A percentile compares a stretch with the other conserved stretches of the same genome.
Evolutionary conservation across 2,797 vertebrate species (phyloP).

Genomic region (Ptychobarbus kaznakovi): DNA sequence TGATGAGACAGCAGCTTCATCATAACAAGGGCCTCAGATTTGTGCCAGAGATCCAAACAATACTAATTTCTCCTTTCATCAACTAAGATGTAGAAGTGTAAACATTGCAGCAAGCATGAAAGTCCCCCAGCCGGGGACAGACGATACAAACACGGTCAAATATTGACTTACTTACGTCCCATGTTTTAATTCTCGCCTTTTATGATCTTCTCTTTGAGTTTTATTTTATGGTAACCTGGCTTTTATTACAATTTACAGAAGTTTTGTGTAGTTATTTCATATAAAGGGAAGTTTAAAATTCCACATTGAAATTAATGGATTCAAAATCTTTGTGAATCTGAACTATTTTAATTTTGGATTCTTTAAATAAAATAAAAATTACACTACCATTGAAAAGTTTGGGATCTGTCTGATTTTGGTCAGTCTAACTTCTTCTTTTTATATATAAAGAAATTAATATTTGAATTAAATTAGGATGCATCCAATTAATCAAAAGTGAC

Average conservation of each 20-base stretch:
- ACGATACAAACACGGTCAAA: constrained; percentile 43
- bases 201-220: neutral
- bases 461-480: neutral
- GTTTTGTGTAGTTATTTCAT: neutral
- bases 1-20: constrained; percentile 58
- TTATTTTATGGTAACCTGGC: neutral
- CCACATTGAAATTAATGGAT: neutral
- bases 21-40: constrained; percentile 70
- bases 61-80: constrained; percentile 67
- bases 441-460: no score
- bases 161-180: constrained; percentile 56
- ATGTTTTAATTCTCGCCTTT: constrained; percentile 3
- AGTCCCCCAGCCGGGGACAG: constrained; percentile 56
- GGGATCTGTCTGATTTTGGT: neutral
- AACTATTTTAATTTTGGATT: neutral
- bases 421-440: neutral
- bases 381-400: neutral
- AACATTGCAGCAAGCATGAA: constrained; percentile 66
- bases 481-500: neutral
- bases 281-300: neutral
- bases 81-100: constrained; percentile 64
- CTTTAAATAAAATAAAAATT: no score
- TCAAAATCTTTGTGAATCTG: neutral
- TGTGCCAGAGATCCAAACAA: constrained; percentile 72
- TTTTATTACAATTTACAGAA: neutral